phyloP scores from a whole-genome alignment of 1,140 invertebrate species.

The Philotrypesis tridentata region DNA sequence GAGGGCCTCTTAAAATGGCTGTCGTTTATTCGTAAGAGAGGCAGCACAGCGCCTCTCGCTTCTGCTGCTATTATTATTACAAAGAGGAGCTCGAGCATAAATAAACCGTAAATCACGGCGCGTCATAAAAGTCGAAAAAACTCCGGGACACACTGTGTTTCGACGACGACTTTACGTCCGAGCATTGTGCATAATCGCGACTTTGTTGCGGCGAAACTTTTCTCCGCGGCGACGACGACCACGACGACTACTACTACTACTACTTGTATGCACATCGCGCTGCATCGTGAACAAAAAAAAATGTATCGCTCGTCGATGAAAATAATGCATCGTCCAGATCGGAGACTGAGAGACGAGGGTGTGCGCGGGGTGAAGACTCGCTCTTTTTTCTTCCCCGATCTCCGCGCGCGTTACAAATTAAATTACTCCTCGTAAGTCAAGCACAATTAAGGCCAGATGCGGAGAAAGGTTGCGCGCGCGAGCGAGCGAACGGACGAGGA shows the following conservation, averaged over 20 bases:
- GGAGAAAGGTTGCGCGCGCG: background rate
- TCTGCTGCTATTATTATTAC: slow-evolving; percentile 59
- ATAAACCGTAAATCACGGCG: slow-evolving; percentile 71
- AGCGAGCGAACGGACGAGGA: background rate
- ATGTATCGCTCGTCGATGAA: too few relatives aligned
- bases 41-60: slow-evolving; percentile 57
- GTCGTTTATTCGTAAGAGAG: slow-evolving; percentile 66
- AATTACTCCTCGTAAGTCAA: slow-evolving; percentile 44
- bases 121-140: slow-evolving; percentile 66
- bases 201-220: background rate
- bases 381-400: background rate
- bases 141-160: slow-evolving; percentile 65
- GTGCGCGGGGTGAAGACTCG: background rate
- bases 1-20: slow-evolving; percentile 65
- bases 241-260: too few relatives aligned
- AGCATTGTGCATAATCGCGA: slow-evolving; percentile 17
- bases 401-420: slow-evolving; percentile 27
- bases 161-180: slow-evolving; percentile 31
- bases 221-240: too few relatives aligned
- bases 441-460: slow-evolving; percentile 39
- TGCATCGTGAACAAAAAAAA: too few relatives aligned
- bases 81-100: slow-evolving; percentile 65
- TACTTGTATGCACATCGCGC: too few relatives aligned
- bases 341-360: background rate
- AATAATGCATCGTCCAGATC: too few relatives aligned